Conservation (phyloP, 2,113 vertebrate species). For the human (Homo sapiens) region GRCh38 chr7:153672501-153673000, state of each 20-base stretch:
- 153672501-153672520: background rate
- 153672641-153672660: accelerated
- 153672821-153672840: no score
- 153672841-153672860: no score
- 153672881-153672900: no score
- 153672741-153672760: background rate
- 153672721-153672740: background rate
- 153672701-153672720: background rate
- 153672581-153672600: no score
- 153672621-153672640: background rate
- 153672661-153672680: background rate
- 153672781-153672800: no score
- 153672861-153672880: no score
- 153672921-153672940: no score
- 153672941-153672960: no score
- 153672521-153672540: background rate
- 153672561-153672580: background rate
- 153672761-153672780: background rate
- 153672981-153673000: no score
- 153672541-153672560: background rate
- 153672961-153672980: no score
- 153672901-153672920: no score
- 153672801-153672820: no score
- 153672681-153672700: background rate
- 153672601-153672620: background rate